Conservation (phyloP, 1,140 invertebrate genomes). For the Akabosia matsudoensis region DNA sequence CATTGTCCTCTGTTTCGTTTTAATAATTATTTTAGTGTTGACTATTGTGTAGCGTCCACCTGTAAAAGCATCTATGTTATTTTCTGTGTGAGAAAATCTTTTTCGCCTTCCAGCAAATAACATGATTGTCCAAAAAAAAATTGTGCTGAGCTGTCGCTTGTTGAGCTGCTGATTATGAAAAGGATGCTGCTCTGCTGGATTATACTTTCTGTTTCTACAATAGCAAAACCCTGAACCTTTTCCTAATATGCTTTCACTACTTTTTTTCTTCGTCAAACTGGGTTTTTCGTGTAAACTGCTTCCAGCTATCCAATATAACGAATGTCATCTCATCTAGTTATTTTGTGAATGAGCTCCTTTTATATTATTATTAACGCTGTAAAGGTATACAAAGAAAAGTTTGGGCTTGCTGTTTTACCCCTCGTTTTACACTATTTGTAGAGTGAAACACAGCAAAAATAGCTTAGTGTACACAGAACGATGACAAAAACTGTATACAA, state of each 20-base stretch:
- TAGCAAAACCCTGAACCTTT: not conserved
- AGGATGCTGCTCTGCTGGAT: not conserved
- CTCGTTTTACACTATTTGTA: no score
- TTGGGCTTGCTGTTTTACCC: no score
- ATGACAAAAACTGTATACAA: not conserved
- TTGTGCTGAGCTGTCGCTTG: conserved; percentile 22
- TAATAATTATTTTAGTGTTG: no score
- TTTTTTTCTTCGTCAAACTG: no score
- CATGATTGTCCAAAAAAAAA: not conserved
- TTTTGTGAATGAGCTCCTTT: not conserved
- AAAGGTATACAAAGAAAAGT: no score
- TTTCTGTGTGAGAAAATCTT: no score
- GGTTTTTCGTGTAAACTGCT: not conserved
- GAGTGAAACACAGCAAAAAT: not conserved
- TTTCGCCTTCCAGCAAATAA: not conserved
- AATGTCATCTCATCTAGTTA: not conserved
- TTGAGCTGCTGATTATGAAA: conserved; percentile 19
- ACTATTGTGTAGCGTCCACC: no score
- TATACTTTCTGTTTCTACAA: not conserved
- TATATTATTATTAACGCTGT: no score
- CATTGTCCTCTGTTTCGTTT: no score
- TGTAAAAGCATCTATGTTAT: no score
- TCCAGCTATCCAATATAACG: not conserved
- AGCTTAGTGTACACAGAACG: not conserved
- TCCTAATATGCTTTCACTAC: not conserved